Conservation (phyloP, 2,113 vertebrate genomes). For the Pseudolaguvia tuberculata region DNA sequence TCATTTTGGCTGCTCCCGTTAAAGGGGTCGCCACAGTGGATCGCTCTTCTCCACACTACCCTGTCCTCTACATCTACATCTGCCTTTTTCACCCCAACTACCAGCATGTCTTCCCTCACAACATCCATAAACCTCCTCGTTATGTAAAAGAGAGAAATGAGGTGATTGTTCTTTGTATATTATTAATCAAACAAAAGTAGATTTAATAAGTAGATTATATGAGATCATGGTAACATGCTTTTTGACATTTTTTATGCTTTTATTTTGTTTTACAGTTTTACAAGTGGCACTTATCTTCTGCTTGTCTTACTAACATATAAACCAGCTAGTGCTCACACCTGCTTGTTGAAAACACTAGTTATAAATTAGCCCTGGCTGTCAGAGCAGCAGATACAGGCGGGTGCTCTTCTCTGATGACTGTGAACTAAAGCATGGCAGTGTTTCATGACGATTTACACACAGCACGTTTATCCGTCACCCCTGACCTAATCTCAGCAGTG, state of each 20-base stretch:
- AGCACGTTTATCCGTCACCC: not conserved
- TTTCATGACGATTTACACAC: conserved; percentile 6
- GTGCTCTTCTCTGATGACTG: not conserved
- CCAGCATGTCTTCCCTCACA: too few species aligned
- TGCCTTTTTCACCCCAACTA: too few species aligned
- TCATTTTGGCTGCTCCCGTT: too few species aligned
- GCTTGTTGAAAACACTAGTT: conserved; percentile 8
- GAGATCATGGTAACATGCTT: not conserved
- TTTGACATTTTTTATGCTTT: not conserved
- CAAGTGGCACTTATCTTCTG: not conserved
- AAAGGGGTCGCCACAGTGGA: too few species aligned
- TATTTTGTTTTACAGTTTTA: not conserved
- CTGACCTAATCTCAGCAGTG: conserved; percentile 3
- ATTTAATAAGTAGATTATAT: not conserved
- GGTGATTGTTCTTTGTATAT: too few species aligned
- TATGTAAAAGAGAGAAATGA: too few species aligned
- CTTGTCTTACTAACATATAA: conserved; percentile 3
- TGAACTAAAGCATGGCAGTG: not conserved
- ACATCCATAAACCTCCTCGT: too few species aligned
- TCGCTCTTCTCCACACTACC: too few species aligned
- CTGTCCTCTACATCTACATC: too few species aligned
- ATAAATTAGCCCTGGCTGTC: conserved; percentile 14
- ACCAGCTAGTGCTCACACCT: conserved; percentile 1
- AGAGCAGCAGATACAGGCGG: not conserved
- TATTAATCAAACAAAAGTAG: too few species aligned